Evolutionary conservation across 2,113 vertebrate genomes (phyloP), one percentile per base, ranked within the genome.

Genomic region (Hippocampus abdominalis): DNA sequence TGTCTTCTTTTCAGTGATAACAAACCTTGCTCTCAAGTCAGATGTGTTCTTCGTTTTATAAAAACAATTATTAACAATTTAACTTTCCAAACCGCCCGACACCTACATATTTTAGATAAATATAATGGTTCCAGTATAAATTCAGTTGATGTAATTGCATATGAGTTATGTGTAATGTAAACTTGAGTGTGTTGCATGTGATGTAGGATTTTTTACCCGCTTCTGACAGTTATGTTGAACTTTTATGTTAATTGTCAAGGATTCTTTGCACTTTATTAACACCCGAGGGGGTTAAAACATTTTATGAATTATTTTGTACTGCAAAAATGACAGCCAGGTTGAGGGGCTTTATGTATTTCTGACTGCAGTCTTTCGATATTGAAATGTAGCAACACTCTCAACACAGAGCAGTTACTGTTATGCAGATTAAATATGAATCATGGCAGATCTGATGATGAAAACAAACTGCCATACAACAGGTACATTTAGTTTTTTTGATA

Each of bases 231-330:
- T 77, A 48, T 74, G 20, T 48, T 63, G 53, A 15, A 8, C 64
- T 9, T 67, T n/a, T 51, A 68, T 81, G 67, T 23, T 51, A 70
- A 80, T 59, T 59, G 77, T 80, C 32, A 56, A 76, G 36, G 77
- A 64, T 77, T 71, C 25, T 84, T 88, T 86, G 89, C 89, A 89
- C 89, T 89, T 89, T 86, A 87, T 64, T 73, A 74, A 74, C 62
- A 69, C 42, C 57, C 48, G 70, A 42, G 48, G 48, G 67, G 69
- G 65, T 53, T 39, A 66, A 71, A 69, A 25, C 10, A 42, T 21
- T 65, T 75, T 40, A 32, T 1, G 6, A 79, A 48, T 56, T 64
- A 48, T 76, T 72, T 68, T 66, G 63, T 82, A 63, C 68, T 25
- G 56, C 72, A 23, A 29, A 57, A 73, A 29, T 21, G 69, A 66